These are phyloP conservation scores for Gryon sp. DNA, from an alignment of 1,140 invertebrate genomes.

Conservation along the genomic window DNA sequence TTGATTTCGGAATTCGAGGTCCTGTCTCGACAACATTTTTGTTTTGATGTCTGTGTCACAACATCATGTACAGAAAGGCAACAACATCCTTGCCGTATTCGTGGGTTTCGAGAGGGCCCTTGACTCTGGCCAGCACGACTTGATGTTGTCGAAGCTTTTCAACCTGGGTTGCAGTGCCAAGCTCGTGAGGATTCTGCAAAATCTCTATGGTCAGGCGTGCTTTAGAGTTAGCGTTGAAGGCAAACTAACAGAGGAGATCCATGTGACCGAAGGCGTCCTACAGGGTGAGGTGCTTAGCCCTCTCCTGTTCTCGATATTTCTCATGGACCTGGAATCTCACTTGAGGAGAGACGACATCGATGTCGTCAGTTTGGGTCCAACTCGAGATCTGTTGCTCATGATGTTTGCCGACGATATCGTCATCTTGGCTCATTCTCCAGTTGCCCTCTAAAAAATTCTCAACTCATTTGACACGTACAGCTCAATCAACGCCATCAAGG, in stretches of 20 bases:
- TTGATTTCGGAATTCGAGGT: conserved; percentile 4
- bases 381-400: background rate
- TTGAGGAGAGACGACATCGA: no score
- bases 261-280: background rate
- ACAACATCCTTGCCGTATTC: conserved; percentile 14
- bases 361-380: background rate
- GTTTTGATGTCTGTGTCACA: conserved; percentile 5
- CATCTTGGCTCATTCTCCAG: background rate
- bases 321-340: background rate
- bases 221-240: background rate
- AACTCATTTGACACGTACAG: background rate
- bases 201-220: background rate
- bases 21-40: conserved; percentile 21
- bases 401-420: background rate
- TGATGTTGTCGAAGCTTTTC: conserved; percentile 21
- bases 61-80: conserved; percentile 21
- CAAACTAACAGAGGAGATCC: background rate
- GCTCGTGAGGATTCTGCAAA: conserved; percentile 7
- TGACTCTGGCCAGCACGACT: conserved; percentile 9
- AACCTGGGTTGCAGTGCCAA: conserved; percentile 19
- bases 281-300: background rate
- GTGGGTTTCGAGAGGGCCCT: conserved; percentile 36
- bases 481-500: background rate
- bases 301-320: background rate
- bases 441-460: background rate